Base-by-base conservation (phyloP, 2,113 vertebrate genomes). In the Paradisaea rubra region DNA sequence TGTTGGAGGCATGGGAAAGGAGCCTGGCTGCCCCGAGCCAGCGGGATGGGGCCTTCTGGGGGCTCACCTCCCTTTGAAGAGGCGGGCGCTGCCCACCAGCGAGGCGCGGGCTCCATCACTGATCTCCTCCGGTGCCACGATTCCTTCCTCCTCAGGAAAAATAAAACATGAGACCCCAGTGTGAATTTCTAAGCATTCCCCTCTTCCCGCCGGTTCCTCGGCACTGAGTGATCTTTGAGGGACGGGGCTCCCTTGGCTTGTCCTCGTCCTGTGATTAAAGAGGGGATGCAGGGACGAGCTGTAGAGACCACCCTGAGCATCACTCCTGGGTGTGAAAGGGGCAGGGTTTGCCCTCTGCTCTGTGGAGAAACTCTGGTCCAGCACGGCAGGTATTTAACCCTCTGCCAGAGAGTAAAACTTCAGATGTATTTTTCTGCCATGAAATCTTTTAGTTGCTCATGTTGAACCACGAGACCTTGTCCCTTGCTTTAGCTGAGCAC, bases 141-240 rank as follows among this genome's bases (percentile, higher is more conserved):
- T 4, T 79, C 78, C 65, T 49, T 30, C 17, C 31, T 59, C 49
- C 80, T 60, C 77, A 20, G 83, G 35, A 37, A 68, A 82, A 82
- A 91, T 85, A 81, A 88, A 91, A 71, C 81, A 71, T 15, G 82
- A 94, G 79, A 37, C 23, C 86, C 74, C 22, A 9, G 82, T 2
- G 85, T 78, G 94, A 88, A 52, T 80, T 88, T 86, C 93, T 76
- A n/a, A 93, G 88, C 66, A 2, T 33, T 41, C 15, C 16, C 59
- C 33, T 45, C 53, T 50, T 10, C 74, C 61, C 0, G 2, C 30
- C 0, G 0, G 69, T 59, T 89, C 60, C 65, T 57, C 2, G 0
- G 47, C 57, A 5, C 70, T 1, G 8, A 54, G 76, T 3, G 70
- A 54, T 25, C 61, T 94, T 71, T 22, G 85, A 93, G 78, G 60